phyloP scores from a whole-genome alignment of 2,113 vertebrate species.

The Accipiter cooperii region DNA sequence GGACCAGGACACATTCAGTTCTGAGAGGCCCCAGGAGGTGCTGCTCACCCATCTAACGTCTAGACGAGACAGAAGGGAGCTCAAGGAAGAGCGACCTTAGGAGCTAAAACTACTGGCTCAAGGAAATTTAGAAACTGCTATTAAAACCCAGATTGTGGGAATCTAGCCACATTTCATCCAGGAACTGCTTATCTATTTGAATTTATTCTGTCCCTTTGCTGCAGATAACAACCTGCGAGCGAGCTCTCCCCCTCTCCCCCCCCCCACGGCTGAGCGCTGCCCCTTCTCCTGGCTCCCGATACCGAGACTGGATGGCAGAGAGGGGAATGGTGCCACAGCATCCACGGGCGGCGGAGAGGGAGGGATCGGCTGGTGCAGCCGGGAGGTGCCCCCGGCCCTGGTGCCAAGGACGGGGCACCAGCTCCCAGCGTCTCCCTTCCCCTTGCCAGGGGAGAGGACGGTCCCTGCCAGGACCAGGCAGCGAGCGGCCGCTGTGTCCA shows the following conservation, averaged over 20 bases:
- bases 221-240: background rate
- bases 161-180: background rate
- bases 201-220: background rate
- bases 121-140: background rate
- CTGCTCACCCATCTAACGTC: background rate
- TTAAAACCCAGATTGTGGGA: background rate
- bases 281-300: background rate
- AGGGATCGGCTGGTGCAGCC: background rate
- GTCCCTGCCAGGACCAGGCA: background rate
- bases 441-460: background rate
- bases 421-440: background rate
- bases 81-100: background rate
- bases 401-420: background rate
- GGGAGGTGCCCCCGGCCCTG: background rate
- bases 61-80: background rate
- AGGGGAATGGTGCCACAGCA: background rate
- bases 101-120: background rate
- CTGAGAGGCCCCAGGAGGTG: background rate
- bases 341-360: background rate
- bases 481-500: accelerated
- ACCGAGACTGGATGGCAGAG: accelerated
- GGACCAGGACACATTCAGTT: background rate
- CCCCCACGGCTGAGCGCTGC: accelerated
- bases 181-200: background rate
- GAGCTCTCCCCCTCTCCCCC: background rate